These are phyloP conservation scores for Caenorhabditis japonica DNA, from an alignment of 2,888 invertebrate genomes.

Conservation along the genomic window DNA sequence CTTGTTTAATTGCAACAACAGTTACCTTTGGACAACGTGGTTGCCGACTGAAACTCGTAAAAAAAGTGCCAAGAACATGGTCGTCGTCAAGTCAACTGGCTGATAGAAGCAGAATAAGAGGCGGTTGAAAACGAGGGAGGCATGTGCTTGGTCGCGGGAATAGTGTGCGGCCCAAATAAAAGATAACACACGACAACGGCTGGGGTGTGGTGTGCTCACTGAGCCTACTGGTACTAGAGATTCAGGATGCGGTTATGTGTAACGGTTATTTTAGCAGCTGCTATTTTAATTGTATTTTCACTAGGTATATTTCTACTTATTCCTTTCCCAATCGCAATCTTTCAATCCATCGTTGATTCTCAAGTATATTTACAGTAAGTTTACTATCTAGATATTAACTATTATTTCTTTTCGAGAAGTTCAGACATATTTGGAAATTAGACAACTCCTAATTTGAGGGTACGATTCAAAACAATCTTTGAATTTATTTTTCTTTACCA, in stretches of 20 bases:
- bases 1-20: too few species aligned
- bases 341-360: slow-evolving; percentile 55
- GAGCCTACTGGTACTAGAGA: slow-evolving; percentile 32
- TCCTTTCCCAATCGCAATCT: slow-evolving; percentile 59
- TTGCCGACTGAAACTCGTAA: slow-evolving; percentile 21
- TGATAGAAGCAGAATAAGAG: slow-evolving; percentile 9
- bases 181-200: slow-evolving; percentile 15
- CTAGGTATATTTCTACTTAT: slow-evolving; percentile 58
- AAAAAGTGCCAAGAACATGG: slow-evolving; percentile 30
- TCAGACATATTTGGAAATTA: too few species aligned
- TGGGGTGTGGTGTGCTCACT: slow-evolving; percentile 26
- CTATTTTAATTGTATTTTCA: slow-evolving; percentile 45
- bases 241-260: slow-evolving; percentile 31
- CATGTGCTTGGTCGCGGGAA: slow-evolving; percentile 33
- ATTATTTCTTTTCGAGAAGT: too few species aligned
- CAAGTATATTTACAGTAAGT: slow-evolving; percentile 62
- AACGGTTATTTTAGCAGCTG: slow-evolving; percentile 29
- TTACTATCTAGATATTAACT: too few species aligned
- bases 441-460: too few species aligned
- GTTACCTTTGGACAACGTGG: too few species aligned
- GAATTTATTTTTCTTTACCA: background rate
- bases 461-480: too few species aligned
- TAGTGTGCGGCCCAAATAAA: slow-evolving; percentile 25
- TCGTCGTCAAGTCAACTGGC: slow-evolving; percentile 6
- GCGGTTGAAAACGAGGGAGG: slow-evolving; percentile 12